phyloP scores from a whole-genome alignment of 2,888 invertebrate genomes.

The Poecilobothrus nobilitatus region DNA sequence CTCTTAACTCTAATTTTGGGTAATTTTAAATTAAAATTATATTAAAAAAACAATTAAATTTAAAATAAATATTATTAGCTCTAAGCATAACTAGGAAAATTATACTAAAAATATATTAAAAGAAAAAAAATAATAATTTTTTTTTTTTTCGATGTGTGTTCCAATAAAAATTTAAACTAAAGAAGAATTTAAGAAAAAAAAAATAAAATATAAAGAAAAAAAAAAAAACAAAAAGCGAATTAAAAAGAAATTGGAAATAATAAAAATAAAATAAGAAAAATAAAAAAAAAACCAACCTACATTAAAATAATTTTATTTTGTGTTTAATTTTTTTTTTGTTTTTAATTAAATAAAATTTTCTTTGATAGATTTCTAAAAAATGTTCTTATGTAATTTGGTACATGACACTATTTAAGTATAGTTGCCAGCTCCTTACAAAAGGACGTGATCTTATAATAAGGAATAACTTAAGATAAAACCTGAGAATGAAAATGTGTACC shows the following conservation, averaged over 20 bases:
- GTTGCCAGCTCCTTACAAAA: too few relatives aligned
- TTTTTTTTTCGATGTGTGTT: background rate
- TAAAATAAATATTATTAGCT: background rate
- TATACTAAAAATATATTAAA: background rate
- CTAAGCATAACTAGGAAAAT: slow-evolving; percentile 6
- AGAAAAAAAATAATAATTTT: background rate
- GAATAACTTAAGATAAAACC: too few relatives aligned
- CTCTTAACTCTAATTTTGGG: background rate
- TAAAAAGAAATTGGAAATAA: background rate
- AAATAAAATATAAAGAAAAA: background rate
- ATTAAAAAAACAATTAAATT: too few relatives aligned
- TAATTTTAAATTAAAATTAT: background rate
- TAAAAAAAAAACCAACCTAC: background rate
- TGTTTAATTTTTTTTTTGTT: background rate
- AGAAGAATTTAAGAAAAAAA: too few relatives aligned
- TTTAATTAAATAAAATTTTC: too few relatives aligned
- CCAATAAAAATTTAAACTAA: slow-evolving; percentile 2
- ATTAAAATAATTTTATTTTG: background rate
- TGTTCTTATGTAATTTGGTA: too few relatives aligned
- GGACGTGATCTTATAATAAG: too few relatives aligned
- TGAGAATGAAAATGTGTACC: too few relatives aligned
- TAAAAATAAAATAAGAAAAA: background rate
- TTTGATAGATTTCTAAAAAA: too few relatives aligned
- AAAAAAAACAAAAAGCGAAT: background rate
- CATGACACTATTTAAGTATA: too few relatives aligned